These are phyloP conservation scores for Callimorpha dominula DNA, from an alignment of 2,888 invertebrate species.

Conservation along the genomic window DNA sequence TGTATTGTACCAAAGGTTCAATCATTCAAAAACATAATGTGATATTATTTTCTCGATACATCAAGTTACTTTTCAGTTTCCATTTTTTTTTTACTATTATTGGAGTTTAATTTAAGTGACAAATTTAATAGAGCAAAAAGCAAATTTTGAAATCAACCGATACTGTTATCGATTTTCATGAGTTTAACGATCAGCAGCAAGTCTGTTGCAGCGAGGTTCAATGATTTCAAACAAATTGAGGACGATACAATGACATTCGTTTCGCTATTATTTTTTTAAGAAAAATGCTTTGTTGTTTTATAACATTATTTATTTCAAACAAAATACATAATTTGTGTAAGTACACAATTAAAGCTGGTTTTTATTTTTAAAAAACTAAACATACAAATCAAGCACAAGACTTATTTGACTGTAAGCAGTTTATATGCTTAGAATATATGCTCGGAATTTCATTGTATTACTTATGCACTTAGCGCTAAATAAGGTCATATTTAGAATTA, in stretches of 20 bases:
- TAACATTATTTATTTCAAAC: no score
- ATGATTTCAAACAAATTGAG: conserved; percentile 8
- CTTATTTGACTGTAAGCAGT: no score
- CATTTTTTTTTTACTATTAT: no score
- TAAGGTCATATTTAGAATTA: no score
- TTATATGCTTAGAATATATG: no score
- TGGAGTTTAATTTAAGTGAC: neutral
- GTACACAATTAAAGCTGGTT: no score
- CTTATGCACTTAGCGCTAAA: no score
- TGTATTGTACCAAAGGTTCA: neutral
- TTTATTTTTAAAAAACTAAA: no score
- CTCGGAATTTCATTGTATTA: no score
- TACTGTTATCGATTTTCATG: neutral
- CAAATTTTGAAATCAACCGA: neutral
- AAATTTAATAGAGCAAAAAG: no score
- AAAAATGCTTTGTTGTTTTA: neutral
- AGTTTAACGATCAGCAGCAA: neutral
- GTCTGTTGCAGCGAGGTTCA: conserved; percentile 1
- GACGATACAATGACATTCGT: conserved; percentile 5
- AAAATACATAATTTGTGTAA: no score
- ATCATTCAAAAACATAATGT: neutral
- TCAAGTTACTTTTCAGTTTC: neutral
- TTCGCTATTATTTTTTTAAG: neutral
- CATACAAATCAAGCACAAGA: no score
- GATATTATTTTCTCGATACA: neutral